Evolutionary conservation across 1,140 invertebrate genomes (phyloP).

Genomic region (Paraescarpia echinospica): DNA sequence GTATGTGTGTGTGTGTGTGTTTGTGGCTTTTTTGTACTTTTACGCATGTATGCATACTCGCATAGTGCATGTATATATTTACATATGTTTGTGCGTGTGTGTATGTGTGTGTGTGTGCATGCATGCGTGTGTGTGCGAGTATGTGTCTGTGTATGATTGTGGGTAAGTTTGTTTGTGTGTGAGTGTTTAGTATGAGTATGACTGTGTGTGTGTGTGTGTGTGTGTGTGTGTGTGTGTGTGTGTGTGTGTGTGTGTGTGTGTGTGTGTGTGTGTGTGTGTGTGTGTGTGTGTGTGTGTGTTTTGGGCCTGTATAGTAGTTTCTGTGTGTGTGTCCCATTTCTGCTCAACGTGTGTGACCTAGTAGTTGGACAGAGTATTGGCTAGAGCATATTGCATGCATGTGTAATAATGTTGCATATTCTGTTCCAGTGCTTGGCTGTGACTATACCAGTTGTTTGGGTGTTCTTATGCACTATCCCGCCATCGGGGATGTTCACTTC

Average conservation of each 20-base stretch:
- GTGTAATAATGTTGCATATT: not conserved
- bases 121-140: no score
- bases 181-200: no score
- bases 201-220: not conserved
- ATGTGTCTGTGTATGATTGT: no score
- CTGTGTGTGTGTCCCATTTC: no score
- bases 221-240: not conserved
- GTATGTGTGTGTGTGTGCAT: no score
- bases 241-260: not conserved
- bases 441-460: slow-evolving; percentile 69
- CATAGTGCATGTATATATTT: no score
- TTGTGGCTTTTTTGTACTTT: no score
- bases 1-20: not conserved
- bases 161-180: no score
- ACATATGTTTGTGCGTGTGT: no score
- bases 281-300: not conserved
- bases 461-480: slow-evolving; percentile 70
- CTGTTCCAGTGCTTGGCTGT: slow-evolving; percentile 62
- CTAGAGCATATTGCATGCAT: not conserved
- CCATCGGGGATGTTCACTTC: slow-evolving; percentile 65
- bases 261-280: not conserved
- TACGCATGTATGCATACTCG: no score
- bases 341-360: no score
- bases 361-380: not conserved
- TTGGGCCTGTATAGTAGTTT: no score